Percentiles rank a stretch among this genome's conserved stretches.
Conservation (phyloP, 2,888 invertebrate genomes). For the Sthenelais limicola region DNA sequence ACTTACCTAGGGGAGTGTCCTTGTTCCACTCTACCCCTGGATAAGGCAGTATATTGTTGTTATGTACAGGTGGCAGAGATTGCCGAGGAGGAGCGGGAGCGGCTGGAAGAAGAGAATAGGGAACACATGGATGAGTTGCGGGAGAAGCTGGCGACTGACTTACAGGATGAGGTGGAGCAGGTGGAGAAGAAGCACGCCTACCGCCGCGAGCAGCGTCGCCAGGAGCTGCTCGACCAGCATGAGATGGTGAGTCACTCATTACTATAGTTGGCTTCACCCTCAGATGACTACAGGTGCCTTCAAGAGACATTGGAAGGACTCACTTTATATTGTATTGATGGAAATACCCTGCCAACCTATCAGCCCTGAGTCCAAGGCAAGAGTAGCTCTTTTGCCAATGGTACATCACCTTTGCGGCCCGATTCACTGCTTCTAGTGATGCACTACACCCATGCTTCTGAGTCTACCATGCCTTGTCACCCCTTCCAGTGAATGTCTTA, state of each 20-base stretch:
- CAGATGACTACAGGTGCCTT: too few species aligned
- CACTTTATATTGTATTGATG: too few species aligned
- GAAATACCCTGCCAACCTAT: too few species aligned
- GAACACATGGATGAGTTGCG: conserved; percentile 58
- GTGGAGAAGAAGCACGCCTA: conserved; percentile 59
- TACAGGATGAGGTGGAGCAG: conserved; percentile 59
- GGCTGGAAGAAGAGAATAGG: conserved; percentile 59
- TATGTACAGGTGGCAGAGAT: conserved; percentile 55
- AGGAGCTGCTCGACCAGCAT: conserved; percentile 63
- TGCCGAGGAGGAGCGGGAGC: conserved; percentile 60
- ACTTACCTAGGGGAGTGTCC: not conserved
- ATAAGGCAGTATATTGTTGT: not conserved
- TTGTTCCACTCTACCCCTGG: not conserved
- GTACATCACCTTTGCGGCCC: too few species aligned
- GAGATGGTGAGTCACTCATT: conserved; percentile 51
- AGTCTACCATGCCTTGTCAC: too few species aligned
- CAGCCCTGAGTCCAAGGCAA: too few species aligned
- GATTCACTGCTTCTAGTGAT: too few species aligned
- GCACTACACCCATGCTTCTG: too few species aligned
- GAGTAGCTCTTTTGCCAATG: too few species aligned
- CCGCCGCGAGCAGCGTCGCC: conserved; percentile 58
- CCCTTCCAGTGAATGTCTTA: too few species aligned
- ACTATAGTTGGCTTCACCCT: too few species aligned
- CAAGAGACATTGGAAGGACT: too few species aligned
- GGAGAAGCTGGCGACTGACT: conserved; percentile 60